Percentiles rank a stretch among this genome's conserved stretches.
Conservation (phyloP, 2,797 vertebrate genomes). For the Lithobates sylvaticus region DNA sequence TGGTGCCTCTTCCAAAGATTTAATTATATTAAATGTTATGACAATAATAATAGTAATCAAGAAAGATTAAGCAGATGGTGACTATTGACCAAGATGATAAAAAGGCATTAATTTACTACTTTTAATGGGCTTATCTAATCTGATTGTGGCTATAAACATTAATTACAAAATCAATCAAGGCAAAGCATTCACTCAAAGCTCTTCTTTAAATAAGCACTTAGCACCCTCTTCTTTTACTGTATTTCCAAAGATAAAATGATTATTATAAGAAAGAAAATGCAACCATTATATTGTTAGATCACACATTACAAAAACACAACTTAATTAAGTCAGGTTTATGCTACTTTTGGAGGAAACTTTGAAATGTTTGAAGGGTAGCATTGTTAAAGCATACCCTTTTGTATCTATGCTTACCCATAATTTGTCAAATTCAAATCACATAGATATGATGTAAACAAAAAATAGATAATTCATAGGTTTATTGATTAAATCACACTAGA, state of each 20-base stretch:
- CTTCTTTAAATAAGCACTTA: slow-evolving; percentile 47
- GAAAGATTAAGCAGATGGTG: slow-evolving; percentile 56
- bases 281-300: background rate
- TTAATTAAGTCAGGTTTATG: background rate
- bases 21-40: slow-evolving; percentile 61
- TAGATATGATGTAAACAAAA: background rate
- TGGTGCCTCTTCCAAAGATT: slow-evolving; percentile 46
- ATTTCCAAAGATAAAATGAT: slow-evolving; percentile 23
- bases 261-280: slow-evolving; percentile 10
- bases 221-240: slow-evolving; percentile 44
- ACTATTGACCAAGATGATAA: slow-evolving; percentile 59
- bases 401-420: no score
- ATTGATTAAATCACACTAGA: background rate
- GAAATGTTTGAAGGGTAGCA: background rate
- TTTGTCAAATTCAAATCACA: no score
- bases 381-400: no score
- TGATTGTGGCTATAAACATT: slow-evolving; percentile 53
- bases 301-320: background rate
- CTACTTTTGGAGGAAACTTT: background rate
- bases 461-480: background rate
- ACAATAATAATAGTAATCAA: slow-evolving; percentile 62
- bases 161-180: slow-evolving; percentile 58
- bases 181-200: slow-evolving; percentile 50
- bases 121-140: slow-evolving; percentile 60
- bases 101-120: slow-evolving; percentile 55